A percentile compares a stretch with the other conserved stretches of the same genome.
Evolutionary conservation across 2,888 invertebrate species (phyloP).

Genomic region (Folsomia candida): DNA sequence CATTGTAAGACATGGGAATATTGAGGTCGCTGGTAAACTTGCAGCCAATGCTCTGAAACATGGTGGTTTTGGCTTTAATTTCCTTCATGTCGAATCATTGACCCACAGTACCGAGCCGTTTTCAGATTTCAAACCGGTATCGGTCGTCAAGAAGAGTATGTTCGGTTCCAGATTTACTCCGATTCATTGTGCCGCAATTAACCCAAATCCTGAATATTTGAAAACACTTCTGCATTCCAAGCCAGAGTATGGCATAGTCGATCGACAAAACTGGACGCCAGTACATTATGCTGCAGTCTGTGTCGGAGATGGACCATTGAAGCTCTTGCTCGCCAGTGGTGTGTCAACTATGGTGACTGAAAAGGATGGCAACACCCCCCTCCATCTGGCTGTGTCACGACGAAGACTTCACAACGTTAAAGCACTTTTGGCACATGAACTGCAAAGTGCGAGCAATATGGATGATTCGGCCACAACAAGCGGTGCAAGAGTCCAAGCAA

Average conservation of each 20-base stretch:
- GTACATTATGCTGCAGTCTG: slow-evolving; percentile 60
- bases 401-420: slow-evolving; percentile 55
- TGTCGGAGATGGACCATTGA: slow-evolving; percentile 56
- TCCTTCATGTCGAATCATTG: slow-evolving; percentile 41
- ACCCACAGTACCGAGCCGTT: slow-evolving; percentile 21
- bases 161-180: slow-evolving; percentile 56
- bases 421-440: slow-evolving; percentile 50
- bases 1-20: slow-evolving; percentile 55
- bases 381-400: slow-evolving; percentile 55
- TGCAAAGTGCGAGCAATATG: background rate
- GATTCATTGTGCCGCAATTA: slow-evolving; percentile 59
- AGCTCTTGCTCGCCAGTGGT: slow-evolving; percentile 53
- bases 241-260: slow-evolving; percentile 57
- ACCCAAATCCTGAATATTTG: slow-evolving; percentile 57
- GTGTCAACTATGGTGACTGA: slow-evolving; percentile 50
- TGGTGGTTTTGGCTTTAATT: slow-evolving; percentile 45
- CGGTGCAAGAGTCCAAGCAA: background rate
- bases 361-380: slow-evolving; percentile 54
- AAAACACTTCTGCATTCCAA: slow-evolving; percentile 54
- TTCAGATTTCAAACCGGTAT: slow-evolving; percentile 48
- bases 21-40: slow-evolving; percentile 52
- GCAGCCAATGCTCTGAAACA: slow-evolving; percentile 27
- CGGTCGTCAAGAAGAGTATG: slow-evolving; percentile 50
- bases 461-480: background rate
- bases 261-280: slow-evolving; percentile 55